Evolutionary conservation across 2,113 vertebrate species (phyloP).

Genomic region (Sardina pilchardus): DNA sequence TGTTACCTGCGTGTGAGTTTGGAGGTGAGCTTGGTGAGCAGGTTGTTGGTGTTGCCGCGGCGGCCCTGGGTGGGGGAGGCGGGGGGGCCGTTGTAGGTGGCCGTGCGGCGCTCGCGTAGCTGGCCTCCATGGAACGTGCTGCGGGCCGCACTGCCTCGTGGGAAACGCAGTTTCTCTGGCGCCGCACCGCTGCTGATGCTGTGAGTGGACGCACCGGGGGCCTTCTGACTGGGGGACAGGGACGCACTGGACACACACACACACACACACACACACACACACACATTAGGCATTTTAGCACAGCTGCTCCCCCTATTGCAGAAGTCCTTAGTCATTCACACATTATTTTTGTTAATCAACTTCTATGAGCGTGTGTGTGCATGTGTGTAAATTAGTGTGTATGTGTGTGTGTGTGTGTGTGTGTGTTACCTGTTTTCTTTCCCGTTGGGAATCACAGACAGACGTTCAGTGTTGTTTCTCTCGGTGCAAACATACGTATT

Average conservation of each 20-base stretch:
- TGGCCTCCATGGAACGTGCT: constrained; percentile 96
- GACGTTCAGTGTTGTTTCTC: constrained; percentile 85
- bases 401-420: neutral
- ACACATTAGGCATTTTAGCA: too few species aligned
- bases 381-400: neutral
- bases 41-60: constrained; percentile 88
- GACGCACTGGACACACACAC: too few species aligned
- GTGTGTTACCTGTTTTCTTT: constrained; percentile 79
- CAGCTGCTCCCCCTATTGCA: too few species aligned
- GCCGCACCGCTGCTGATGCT: constrained; percentile 89
- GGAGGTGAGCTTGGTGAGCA: constrained; percentile 95
- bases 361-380: neutral
- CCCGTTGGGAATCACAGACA: constrained; percentile 94
- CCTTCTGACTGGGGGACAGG: constrained; percentile 82
- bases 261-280: too few species aligned
- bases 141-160: constrained; percentile 88
- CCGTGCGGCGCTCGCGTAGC: constrained; percentile 90
- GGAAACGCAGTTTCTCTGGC: constrained; percentile 91
- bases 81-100: constrained; percentile 94
- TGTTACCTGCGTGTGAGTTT: constrained; percentile 95
- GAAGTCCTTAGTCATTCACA: neutral
- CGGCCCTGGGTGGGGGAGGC: constrained; percentile 93
- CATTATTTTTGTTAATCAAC: too few species aligned
- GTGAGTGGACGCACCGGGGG: constrained; percentile 92
- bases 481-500: constrained; percentile 98